Percentiles rank a stretch among this genome's conserved stretches.
Evolutionary conservation across 2,797 vertebrate genomes (phyloP).

Genomic region (Remorina albescens): DNA sequence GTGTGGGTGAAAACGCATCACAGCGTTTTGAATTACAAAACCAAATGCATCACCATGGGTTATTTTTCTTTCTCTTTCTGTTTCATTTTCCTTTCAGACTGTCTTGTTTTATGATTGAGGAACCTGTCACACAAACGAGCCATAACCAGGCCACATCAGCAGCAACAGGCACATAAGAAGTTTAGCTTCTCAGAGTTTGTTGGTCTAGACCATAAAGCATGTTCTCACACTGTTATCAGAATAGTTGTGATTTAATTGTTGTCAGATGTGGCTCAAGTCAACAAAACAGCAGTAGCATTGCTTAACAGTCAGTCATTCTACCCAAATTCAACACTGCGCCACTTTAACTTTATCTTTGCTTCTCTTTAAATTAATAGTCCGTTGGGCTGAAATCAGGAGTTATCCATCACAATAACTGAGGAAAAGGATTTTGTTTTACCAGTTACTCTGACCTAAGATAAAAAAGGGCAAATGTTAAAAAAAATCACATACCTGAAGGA

Average conservation of each 20-base stretch:
- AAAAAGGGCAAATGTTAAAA: too few relatives aligned
- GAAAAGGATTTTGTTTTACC: too few relatives aligned
- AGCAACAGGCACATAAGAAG: slow-evolving; percentile 39
- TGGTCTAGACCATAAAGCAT: not conserved
- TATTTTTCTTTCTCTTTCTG: not conserved
- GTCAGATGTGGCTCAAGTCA: slow-evolving; percentile 4
- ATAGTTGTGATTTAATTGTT: slow-evolving; percentile 9
- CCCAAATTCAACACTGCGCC: slow-evolving; percentile 11
- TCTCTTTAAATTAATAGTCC: too few relatives aligned
- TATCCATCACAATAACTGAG: not conserved
- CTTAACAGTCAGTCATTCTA: slow-evolving; percentile 16
- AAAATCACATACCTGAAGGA: not conserved
- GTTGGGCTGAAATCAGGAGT: slow-evolving; percentile 5
- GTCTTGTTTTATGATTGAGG: slow-evolving; percentile 20
- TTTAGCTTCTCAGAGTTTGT: not conserved
- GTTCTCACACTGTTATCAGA: slow-evolving; percentile 8
- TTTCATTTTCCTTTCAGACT: slow-evolving; percentile 28
- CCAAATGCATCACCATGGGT: slow-evolving; percentile 11
- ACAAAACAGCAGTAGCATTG: not conserved
- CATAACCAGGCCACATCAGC: slow-evolving; percentile 11
- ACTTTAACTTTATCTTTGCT: slow-evolving; percentile 1
- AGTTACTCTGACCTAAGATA: too few relatives aligned
- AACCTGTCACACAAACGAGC: slow-evolving; percentile 11
- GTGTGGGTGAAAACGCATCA: slow-evolving; percentile 50
- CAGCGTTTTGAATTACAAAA: slow-evolving; percentile 32